These are phyloP conservation scores for Oriolus oriolus DNA, from an alignment of 2,113 vertebrate genomes.

Conservation along the genomic window DNA sequence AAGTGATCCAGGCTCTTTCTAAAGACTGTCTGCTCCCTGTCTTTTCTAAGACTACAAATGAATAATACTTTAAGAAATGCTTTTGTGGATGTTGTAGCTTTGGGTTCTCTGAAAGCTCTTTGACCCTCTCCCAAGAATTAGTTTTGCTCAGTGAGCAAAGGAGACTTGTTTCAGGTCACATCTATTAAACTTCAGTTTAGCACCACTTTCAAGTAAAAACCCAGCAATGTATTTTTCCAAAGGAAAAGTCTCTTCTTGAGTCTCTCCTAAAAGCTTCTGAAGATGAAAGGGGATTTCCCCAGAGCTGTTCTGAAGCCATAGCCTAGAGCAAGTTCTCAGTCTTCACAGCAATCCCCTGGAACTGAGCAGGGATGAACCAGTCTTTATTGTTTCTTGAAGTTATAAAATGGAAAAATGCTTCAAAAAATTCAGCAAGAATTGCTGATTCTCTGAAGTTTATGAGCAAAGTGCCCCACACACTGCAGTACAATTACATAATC, in stretches of 20 bases:
- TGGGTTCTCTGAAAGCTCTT: not conserved
- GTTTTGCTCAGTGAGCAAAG: not conserved
- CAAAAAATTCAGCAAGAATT: not conserved
- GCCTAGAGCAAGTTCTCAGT: slow-evolving; percentile 11
- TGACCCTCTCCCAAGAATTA: not conserved
- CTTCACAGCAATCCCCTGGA: not conserved
- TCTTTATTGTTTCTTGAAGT: not conserved
- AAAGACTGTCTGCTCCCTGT: not conserved
- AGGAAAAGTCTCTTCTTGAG: not conserved
- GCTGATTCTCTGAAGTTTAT: not conserved
- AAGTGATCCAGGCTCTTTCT: not conserved
- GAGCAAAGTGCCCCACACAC: not conserved
- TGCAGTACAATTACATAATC: not conserved
- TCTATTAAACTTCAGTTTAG: not conserved
- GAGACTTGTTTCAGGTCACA: not conserved
- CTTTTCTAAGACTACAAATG: not conserved
- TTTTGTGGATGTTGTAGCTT: not conserved
- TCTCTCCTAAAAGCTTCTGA: not conserved
- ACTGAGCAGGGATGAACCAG: not conserved
- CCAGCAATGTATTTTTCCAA: not conserved
- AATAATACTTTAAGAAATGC: not conserved
- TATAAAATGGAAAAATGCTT: not conserved
- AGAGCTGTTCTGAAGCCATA: slow-evolving; percentile 18
- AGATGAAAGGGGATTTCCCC: slow-evolving; percentile 46
- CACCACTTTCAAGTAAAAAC: not conserved